Conservation (phyloP, 2,888 invertebrate species). For the Phlogophora meticulosa region DNA sequence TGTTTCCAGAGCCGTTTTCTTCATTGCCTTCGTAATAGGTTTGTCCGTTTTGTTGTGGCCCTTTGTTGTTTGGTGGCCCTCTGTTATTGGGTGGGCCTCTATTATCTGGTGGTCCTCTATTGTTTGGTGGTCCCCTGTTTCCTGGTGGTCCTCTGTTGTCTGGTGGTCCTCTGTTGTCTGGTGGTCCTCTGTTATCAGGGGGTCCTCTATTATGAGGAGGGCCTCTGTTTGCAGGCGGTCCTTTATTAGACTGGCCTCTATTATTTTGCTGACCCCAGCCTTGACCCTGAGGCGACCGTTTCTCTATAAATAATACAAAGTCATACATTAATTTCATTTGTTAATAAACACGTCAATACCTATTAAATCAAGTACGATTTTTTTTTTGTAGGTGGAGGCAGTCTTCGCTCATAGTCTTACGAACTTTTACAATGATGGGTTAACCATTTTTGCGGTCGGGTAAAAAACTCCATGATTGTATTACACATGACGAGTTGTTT, state of each 20-base stretch:
- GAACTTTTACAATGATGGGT: not conserved
- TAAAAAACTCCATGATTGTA: constrained; percentile 3
- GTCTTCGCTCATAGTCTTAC: not conserved
- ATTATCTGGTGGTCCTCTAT: constrained; percentile 45
- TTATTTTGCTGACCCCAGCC: constrained; percentile 38
- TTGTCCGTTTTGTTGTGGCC: constrained; percentile 14
- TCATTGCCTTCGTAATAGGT: constrained; percentile 37
- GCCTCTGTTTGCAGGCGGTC: constrained; percentile 35
- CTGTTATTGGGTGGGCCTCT: constrained; percentile 7
- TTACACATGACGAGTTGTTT: not conserved
- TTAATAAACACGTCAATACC: no score
- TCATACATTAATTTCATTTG: not conserved
- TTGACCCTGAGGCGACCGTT: constrained; percentile 38
- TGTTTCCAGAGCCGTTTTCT: constrained; percentile 28
- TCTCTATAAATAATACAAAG: constrained; percentile 44
- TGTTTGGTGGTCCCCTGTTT: constrained; percentile 50
- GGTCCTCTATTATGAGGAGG: constrained; percentile 42
- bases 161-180: constrained; percentile 47
- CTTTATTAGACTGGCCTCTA: constrained; percentile 33
- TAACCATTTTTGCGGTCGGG: constrained; percentile 8
- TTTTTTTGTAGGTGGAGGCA: not conserved
- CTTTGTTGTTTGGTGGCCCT: constrained; percentile 38
- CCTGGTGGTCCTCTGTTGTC: constrained; percentile 51
- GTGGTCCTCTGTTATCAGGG: constrained; percentile 45
- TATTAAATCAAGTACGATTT: not conserved